phyloP scores from a whole-genome alignment of 2,888 invertebrate genomes.

The Lottia scabra region DNA sequence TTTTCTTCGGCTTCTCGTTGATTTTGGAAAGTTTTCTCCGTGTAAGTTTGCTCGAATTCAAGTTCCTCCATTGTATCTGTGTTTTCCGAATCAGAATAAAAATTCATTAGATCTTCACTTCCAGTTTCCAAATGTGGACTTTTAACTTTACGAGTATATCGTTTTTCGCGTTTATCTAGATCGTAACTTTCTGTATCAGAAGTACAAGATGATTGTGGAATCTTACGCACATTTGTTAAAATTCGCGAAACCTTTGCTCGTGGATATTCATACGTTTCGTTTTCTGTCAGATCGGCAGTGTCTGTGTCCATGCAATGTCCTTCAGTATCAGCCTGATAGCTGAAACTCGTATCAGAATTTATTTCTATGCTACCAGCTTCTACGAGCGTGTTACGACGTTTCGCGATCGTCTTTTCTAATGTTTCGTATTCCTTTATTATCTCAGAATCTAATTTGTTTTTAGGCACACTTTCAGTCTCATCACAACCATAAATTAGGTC shows the following conservation, averaged over 20 bases:
- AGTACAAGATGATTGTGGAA: not conserved
- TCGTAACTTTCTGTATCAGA: not conserved
- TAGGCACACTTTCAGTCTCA: not conserved
- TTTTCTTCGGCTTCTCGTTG: not conserved
- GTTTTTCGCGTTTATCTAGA: not conserved
- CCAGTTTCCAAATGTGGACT: not conserved
- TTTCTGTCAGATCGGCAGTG: not conserved
- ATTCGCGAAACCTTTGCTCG: not conserved
- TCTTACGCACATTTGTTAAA: not conserved
- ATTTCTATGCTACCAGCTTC: not conserved
- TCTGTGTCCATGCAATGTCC: not conserved
- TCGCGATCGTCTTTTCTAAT: not conserved
- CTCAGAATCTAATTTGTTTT: not conserved
- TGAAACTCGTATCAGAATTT: not conserved
- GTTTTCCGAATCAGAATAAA: not conserved
- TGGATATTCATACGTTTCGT: not conserved
- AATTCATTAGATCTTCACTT: not conserved
- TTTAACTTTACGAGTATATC: not conserved
- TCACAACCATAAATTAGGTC: slow-evolving; percentile 8
- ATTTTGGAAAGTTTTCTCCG: not conserved
- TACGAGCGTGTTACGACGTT: not conserved
- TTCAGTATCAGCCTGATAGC: not conserved
- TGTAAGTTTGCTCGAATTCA: not conserved
- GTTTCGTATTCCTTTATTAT: not conserved
- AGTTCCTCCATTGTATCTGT: not conserved